These are phyloP conservation scores for Morelia viridis DNA, from an alignment of 2,797 vertebrate genomes.

Conservation along the genomic window DNA sequence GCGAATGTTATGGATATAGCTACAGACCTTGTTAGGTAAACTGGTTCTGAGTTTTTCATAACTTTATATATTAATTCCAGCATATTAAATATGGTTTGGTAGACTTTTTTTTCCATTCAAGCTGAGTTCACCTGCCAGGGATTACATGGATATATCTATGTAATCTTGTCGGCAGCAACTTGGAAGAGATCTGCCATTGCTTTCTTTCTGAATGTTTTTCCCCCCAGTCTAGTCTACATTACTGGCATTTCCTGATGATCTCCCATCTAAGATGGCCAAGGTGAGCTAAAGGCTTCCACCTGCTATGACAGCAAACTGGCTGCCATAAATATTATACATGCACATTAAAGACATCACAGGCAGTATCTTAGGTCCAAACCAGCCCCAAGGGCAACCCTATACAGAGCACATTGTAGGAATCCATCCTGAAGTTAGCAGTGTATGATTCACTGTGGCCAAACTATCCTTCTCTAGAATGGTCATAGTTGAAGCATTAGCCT, in stretches of 20 bases:
- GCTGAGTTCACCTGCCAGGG: neutral
- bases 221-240: neutral
- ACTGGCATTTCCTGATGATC: neutral
- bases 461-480: neutral
- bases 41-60: neutral
- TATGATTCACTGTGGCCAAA: neutral
- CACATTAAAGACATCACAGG: neutral
- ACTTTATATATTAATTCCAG: neutral
- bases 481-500: neutral
- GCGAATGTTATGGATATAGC: neutral
- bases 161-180: neutral
- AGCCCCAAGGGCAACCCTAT: neutral
- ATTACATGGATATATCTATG: neutral
- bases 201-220: neutral
- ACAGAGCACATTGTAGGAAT: neutral
- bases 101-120: neutral
- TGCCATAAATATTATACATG: neutral
- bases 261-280: neutral
- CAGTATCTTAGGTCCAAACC: neutral
- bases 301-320: neutral
- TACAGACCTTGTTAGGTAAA: neutral
- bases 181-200: neutral
- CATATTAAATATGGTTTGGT: neutral
- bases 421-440: neutral
- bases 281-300: neutral